phyloP scores from a whole-genome alignment of 2,113 vertebrate species.

The Todiramphus chloris region DNA sequence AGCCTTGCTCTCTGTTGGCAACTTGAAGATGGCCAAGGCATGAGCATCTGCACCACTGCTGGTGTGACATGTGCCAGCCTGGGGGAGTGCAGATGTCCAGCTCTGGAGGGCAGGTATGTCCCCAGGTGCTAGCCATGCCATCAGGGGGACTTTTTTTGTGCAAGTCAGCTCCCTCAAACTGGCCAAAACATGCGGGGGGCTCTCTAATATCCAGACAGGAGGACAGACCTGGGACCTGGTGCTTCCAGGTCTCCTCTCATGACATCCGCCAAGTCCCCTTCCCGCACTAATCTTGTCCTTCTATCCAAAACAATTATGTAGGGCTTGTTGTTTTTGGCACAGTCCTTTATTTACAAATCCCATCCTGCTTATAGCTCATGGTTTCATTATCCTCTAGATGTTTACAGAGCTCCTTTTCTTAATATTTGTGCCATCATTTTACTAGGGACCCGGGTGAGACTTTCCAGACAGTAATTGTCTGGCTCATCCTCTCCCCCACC shows the following conservation, averaged over 20 bases:
- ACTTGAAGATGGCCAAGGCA: background rate
- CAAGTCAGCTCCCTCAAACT: background rate
- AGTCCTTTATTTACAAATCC: slow-evolving; percentile 69
- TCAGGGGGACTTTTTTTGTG: background rate
- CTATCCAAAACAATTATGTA: slow-evolving; percentile 72
- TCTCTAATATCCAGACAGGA: background rate
- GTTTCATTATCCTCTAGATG: slow-evolving; percentile 74
- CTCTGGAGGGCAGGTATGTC: background rate
- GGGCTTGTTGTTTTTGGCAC: slow-evolving; percentile 72
- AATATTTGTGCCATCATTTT: slow-evolving; percentile 73
- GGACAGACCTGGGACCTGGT: background rate
- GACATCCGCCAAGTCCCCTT: slow-evolving; percentile 46
- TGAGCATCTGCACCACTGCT: background rate
- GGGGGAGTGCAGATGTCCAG: background rate
- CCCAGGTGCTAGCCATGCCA: background rate
- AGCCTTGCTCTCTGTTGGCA: background rate
- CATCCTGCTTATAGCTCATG: slow-evolving; percentile 75
- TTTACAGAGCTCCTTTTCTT: slow-evolving; percentile 70
- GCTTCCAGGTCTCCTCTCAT: slow-evolving; percentile 50
- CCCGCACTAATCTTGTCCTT: slow-evolving; percentile 68
- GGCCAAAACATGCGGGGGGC: background rate
- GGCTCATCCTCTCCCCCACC: slow-evolving; percentile 35
- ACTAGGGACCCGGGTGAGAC: slow-evolving; percentile 56
- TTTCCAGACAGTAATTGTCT: slow-evolving; percentile 66
- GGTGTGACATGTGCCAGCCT: background rate